Evolutionary conservation across 2,888 invertebrate species (phyloP).

Genomic region (Temnothorax unifasciatus): DNA sequence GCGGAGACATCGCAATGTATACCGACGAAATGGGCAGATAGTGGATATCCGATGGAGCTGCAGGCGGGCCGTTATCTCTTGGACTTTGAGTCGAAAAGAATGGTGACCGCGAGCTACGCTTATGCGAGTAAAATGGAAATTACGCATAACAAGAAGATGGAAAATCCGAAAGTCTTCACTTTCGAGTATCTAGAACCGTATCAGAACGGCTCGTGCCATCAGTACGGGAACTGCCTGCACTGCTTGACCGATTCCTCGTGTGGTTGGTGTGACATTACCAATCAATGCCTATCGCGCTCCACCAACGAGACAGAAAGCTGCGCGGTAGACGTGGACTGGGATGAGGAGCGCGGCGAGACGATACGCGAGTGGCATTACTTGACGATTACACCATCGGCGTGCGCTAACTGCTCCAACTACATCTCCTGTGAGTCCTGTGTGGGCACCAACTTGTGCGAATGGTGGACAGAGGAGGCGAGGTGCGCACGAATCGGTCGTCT

Average conservation of each 20-base stretch:
- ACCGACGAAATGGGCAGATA: slow-evolving; percentile 89
- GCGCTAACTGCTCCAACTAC: slow-evolving; percentile 95
- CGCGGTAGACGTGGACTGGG: slow-evolving; percentile 86
- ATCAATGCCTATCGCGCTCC: slow-evolving; percentile 90
- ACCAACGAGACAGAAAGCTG: slow-evolving; percentile 90
- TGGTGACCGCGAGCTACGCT: slow-evolving; percentile 84
- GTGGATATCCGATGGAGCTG: slow-evolving; percentile 84
- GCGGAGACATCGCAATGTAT: slow-evolving; percentile 91
- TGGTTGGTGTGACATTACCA: slow-evolving; percentile 96
- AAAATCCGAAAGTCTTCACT: slow-evolving; percentile 94
- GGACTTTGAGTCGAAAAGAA: slow-evolving; percentile 90
- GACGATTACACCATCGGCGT: slow-evolving; percentile 93
- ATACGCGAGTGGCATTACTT: slow-evolving; percentile 92
- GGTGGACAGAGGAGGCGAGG: slow-evolving; percentile 96
- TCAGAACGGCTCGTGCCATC: slow-evolving; percentile 92
- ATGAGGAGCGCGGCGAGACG: slow-evolving; percentile 86
- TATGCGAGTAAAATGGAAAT: slow-evolving; percentile 92
- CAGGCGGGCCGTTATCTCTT: slow-evolving; percentile 90
- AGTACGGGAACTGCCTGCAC: slow-evolving; percentile 94
- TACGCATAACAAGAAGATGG: slow-evolving; percentile 91
- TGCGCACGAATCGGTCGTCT: slow-evolving; percentile 94
- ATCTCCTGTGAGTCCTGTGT: slow-evolving; percentile 96
- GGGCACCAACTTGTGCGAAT: slow-evolving; percentile 92
- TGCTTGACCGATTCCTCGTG: slow-evolving; percentile 96
- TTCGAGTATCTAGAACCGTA: slow-evolving; percentile 96